A percentile compares a stretch with the other conserved stretches of the same genome.
Conservation (phyloP, 2,797 vertebrate genomes). For the Lepilemur septentrionalis region DNA sequence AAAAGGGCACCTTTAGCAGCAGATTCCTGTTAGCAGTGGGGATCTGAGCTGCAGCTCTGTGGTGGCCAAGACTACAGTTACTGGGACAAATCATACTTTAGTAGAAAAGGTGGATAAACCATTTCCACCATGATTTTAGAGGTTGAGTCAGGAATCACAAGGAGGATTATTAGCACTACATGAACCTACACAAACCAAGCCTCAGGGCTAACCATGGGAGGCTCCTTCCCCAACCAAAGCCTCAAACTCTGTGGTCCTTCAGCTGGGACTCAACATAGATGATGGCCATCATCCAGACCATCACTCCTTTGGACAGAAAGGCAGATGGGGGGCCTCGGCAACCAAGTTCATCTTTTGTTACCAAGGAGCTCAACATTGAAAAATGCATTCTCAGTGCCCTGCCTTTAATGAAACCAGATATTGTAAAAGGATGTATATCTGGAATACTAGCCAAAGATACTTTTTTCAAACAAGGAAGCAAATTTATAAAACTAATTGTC, state of each 20-base stretch:
- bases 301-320: background rate
- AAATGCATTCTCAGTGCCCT: background rate
- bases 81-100: background rate
- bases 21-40: background rate
- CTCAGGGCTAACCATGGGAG: too few species aligned
- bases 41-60: background rate
- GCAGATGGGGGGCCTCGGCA: background rate
- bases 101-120: background rate
- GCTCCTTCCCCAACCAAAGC: background rate
- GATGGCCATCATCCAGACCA: background rate
- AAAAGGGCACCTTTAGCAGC: conserved; percentile 29
- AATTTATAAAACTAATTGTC: conserved; percentile 9
- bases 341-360: background rate
- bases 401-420: background rate
- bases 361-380: background rate
- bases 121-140: background rate
- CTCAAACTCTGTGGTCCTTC: background rate
- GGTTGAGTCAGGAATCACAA: background rate
- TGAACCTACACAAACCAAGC: background rate
- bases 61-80: background rate
- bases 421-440: background rate
- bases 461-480: conserved; percentile 13
- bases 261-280: background rate
- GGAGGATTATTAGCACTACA: background rate
- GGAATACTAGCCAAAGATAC: background rate